Conservation (phyloP, 1,140 invertebrate genomes). For the Mercenaria mercenaria region DNA sequence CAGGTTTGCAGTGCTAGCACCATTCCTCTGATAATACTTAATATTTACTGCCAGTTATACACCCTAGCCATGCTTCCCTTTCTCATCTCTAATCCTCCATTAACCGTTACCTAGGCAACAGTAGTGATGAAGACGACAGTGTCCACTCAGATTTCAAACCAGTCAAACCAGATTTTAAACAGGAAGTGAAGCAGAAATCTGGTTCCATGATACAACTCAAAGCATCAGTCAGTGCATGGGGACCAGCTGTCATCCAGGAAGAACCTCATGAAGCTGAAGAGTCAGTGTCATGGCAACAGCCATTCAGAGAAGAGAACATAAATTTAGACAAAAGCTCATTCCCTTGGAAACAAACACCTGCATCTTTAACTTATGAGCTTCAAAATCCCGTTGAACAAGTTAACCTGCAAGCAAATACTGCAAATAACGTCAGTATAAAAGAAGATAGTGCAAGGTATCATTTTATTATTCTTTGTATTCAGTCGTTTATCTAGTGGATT, state of each 20-base stretch:
- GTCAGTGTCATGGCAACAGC: neutral
- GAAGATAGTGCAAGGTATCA: neutral
- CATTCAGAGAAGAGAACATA: neutral
- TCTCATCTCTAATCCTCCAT: neutral
- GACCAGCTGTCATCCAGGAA: neutral
- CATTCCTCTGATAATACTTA: neutral
- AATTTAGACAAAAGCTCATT: conserved; percentile 1
- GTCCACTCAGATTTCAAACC: conserved; percentile 29
- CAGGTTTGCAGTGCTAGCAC: too few relatives aligned
- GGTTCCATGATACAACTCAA: neutral
- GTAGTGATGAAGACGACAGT: conserved; percentile 65
- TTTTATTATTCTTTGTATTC: too few relatives aligned
- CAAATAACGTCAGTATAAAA: neutral
- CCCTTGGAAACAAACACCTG: neutral
- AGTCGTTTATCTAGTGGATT: too few relatives aligned
- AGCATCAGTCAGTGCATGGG: conserved; percentile 11
- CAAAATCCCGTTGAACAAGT: neutral
- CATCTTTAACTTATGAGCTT: neutral
- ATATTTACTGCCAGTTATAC: neutral
- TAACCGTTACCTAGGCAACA: conserved; percentile 53
- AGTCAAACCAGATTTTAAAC: conserved; percentile 21
- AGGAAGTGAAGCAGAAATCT: neutral
- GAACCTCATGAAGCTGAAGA: conserved; percentile 4
- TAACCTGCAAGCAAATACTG: neutral
- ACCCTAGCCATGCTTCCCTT: neutral